These are phyloP conservation scores for Arvicanthis niloticus DNA, from an alignment of 2,113 vertebrate genomes.

Conservation along the genomic window DNA sequence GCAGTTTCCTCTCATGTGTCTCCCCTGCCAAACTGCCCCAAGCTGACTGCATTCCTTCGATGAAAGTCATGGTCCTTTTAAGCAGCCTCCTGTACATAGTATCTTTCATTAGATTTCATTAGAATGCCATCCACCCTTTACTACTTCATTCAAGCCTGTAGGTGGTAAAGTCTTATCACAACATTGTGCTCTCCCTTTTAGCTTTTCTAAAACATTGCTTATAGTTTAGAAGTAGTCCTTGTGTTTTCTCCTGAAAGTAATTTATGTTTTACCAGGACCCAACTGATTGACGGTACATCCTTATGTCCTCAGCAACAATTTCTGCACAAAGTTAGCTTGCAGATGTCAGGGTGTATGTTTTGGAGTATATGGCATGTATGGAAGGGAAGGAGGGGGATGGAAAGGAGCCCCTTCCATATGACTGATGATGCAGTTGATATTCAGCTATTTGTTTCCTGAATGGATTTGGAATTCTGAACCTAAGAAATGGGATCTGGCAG, in stretches of 20 bases:
- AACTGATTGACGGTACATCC: not conserved
- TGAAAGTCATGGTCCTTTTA: not conserved
- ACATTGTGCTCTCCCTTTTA: not conserved
- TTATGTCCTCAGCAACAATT: not conserved
- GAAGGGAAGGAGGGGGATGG: not conserved
- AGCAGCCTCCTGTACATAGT: not conserved
- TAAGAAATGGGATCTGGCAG: not conserved
- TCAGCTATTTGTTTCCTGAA: slow-evolving; percentile 1
- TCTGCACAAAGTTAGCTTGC: not conserved
- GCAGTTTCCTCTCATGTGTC: not conserved
- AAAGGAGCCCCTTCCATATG: not conserved
- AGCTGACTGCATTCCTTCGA: not conserved
- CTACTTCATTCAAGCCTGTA: not conserved
- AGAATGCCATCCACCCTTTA: not conserved
- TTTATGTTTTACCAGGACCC: not conserved
- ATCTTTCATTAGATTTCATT: not conserved
- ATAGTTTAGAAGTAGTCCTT: not conserved
- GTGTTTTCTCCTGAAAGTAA: not conserved
- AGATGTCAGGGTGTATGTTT: not conserved
- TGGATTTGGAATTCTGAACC: not conserved
- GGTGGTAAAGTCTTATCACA: not conserved
- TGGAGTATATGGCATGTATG: not conserved
- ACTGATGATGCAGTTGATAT: not conserved
- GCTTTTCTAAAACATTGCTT: not conserved
- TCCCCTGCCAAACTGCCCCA: not conserved